Percentiles rank a stretch among this genome's conserved stretches.
phyloP scores from a whole-genome alignment of 2,888 invertebrate species.

The Orthonevra nobilis region DNA sequence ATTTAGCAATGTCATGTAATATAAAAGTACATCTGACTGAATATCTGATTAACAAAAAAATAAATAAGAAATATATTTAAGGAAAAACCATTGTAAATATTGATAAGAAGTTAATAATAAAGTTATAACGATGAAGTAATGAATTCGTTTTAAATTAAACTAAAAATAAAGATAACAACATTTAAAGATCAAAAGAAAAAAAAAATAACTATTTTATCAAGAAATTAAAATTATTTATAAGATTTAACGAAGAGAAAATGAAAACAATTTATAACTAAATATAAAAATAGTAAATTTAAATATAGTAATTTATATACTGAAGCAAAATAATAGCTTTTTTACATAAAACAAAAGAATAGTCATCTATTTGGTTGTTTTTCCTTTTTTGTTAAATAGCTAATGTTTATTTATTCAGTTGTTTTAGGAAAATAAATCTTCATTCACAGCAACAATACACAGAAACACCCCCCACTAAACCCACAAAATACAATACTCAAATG shows the following conservation, averaged over 20 bases:
- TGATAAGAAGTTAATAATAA: background rate
- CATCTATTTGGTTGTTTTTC: background rate
- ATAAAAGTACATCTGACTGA: constrained; percentile 57
- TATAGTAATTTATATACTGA: constrained; percentile 48
- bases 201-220: constrained; percentile 62
- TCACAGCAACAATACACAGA: constrained; percentile 25
- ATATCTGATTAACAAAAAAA: constrained; percentile 34
- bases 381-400: constrained; percentile 38
- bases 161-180: background rate
- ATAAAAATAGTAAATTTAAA: background rate
- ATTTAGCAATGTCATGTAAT: constrained; percentile 35
- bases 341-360: constrained; percentile 27
- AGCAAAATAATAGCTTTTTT: constrained; percentile 65
- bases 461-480: constrained; percentile 15
- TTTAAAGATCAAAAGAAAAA: too few relatives aligned
- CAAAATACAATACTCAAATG: constrained; percentile 3
- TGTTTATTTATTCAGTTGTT: constrained; percentile 27
- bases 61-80: background rate
- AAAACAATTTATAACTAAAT: constrained; percentile 1
- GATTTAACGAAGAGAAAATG: background rate
- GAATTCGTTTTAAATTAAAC: background rate
- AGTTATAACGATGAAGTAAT: background rate
- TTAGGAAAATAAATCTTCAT: constrained; percentile 9
- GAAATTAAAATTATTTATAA: constrained; percentile 5
- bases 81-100: too few relatives aligned